A percentile compares a stretch with the other conserved stretches of the same genome.
These are phyloP conservation scores for Lucifuga dentata DNA, from an alignment of 2,113 vertebrate genomes.

Conservation along the genomic window DNA sequence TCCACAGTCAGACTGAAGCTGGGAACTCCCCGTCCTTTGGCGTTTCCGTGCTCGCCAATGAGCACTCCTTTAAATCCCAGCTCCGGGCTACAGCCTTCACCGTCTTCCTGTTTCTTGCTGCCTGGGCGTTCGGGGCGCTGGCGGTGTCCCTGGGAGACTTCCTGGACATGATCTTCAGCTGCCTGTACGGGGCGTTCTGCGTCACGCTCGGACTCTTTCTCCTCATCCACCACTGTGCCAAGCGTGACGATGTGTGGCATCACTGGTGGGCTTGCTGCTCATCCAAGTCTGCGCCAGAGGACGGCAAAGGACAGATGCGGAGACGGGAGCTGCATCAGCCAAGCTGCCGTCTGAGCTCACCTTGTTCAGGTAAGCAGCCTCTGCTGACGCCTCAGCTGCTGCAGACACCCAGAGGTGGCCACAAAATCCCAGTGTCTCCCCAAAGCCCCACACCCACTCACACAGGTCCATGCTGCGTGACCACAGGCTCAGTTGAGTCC, in stretches of 20 bases:
- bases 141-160: conserved; percentile 93
- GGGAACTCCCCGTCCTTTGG: conserved; percentile 73
- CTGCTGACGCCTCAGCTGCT: conserved; percentile 79
- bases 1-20: conserved; percentile 75
- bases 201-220: conserved; percentile 96
- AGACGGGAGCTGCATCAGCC: conserved; percentile 75
- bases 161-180: conserved; percentile 98
- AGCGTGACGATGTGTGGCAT: conserved; percentile 96
- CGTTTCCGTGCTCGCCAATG: conserved; percentile 89
- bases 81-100: conserved; percentile 92
- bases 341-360: conserved; percentile 84
- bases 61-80: conserved; percentile 96
- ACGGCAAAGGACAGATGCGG: conserved; percentile 29
- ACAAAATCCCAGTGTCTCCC: conserved; percentile 85
- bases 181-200: conserved; percentile 95
- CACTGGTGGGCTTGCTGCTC: conserved; percentile 94
- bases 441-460: conserved; percentile 77
- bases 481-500: conserved; percentile 72
- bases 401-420: conserved; percentile 80
- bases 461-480: conserved; percentile 85
- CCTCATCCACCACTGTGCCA: conserved; percentile 98
- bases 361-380: conserved; percentile 80
- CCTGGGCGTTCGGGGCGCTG: conserved; percentile 94
- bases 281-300: conserved; percentile 52
- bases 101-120: conserved; percentile 90